Base-by-base conservation (phyloP, 2,888 invertebrate species). In the Macropis europaea region DNA sequence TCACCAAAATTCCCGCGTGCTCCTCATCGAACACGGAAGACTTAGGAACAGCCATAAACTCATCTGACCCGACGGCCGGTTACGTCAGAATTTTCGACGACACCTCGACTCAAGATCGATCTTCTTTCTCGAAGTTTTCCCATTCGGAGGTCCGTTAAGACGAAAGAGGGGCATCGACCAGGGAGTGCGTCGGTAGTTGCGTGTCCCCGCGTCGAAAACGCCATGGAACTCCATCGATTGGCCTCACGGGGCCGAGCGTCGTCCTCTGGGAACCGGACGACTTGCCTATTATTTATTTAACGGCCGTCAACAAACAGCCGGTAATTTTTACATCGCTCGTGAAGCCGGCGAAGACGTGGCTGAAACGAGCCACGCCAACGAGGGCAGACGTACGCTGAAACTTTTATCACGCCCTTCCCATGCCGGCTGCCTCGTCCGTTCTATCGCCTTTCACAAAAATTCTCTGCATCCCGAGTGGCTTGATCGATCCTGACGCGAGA, bases 221-320 rank as follows among this genome's bases (percentile, higher is more conserved):
- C 43, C 43, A 28, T 40, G 53, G 63, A 70, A 62, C 45, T 63
- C 42, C 73, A 79, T 79, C 79, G 79, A 80, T 77, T 74, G 77
- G 36, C 34, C 68, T 13, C 59, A 3, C 24, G 56, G 56, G 73
- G 15, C 19, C 36, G 11, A 6, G 30, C 42, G 19, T 45, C 45
- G 24, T 34, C 24, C 30, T 28, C 45, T 73, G 73, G 73, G 76
- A 76, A 81, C 68, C 59, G 45, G 66, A 71, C 73, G 71, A 80
- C 57, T 45, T 17, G 79, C 47, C 28, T 62, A 74, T 80, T 72
- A 80, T 79, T 80, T 80, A 80, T 80, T 80, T 81, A 80, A 60
- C 54, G 36, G 43, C 26, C 42, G 56, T 38, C 75, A 68, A 79
- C 73, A 63, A 75, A 73, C 67, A 45, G 30, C 32, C 67, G 36